Conservation (phyloP, 2,888 invertebrate species). For the Diaphora mendica region DNA sequence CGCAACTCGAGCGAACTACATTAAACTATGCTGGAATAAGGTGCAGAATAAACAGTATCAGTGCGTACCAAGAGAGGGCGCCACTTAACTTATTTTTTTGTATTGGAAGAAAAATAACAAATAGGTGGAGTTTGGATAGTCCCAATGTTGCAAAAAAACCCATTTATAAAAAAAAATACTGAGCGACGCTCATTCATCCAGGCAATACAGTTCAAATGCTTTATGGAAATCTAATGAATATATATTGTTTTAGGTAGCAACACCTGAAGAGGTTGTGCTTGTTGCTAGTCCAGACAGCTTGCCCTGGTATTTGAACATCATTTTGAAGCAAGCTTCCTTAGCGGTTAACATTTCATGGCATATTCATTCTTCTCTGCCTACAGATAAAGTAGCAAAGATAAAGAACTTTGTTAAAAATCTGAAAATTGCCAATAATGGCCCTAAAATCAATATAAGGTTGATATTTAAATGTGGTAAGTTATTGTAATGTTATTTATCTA, state of each 20-base stretch:
- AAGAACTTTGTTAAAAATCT: slow-evolving; percentile 69
- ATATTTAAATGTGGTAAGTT: slow-evolving; percentile 92
- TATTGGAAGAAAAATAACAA: too few species aligned
- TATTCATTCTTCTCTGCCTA: slow-evolving; percentile 88
- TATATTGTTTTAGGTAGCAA: slow-evolving; percentile 70
- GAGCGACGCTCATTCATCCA: too few species aligned
- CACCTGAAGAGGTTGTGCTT: slow-evolving; percentile 88
- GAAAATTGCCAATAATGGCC: slow-evolving; percentile 39
- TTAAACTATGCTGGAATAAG: too few species aligned
- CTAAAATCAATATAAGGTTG: slow-evolving; percentile 86
- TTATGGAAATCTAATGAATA: not conserved
- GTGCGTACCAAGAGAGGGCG: too few species aligned
- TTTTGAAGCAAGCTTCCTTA: slow-evolving; percentile 85
- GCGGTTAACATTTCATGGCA: slow-evolving; percentile 85
- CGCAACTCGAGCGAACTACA: too few species aligned
- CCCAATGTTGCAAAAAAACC: too few species aligned
- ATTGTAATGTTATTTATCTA: not conserved
- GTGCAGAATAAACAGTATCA: too few species aligned
- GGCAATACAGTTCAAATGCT: too few species aligned
- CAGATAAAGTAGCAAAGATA: slow-evolving; percentile 71
- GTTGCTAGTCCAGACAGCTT: slow-evolving; percentile 88
- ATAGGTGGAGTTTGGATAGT: too few species aligned
- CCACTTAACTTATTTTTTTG: too few species aligned
- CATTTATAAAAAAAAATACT: too few species aligned
- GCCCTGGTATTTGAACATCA: slow-evolving; percentile 89